Percentiles rank a stretch among this genome's conserved stretches.
Conservation (phyloP, 1,140 invertebrate genomes). For the Potamilus streckersoni region DNA sequence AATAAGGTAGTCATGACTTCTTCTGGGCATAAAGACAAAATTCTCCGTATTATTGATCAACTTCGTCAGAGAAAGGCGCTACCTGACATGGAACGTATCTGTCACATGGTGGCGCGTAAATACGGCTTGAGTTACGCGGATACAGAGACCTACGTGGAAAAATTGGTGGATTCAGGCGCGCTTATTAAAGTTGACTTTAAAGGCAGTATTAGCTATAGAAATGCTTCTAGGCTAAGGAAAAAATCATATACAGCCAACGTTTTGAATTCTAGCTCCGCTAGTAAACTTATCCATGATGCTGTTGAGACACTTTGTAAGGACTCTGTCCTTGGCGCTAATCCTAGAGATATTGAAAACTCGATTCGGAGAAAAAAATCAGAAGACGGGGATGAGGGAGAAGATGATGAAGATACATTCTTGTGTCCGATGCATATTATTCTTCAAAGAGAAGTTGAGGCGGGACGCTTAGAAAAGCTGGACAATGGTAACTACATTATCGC, state of each 20-base stretch:
- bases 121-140: constrained; percentile 79
- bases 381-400: no score
- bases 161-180: constrained; percentile 78
- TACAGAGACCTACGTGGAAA: constrained; percentile 79
- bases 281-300: constrained; percentile 29
- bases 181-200: constrained; percentile 87
- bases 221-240: constrained; percentile 71
- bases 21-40: constrained; percentile 74
- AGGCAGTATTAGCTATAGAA: constrained; percentile 83
- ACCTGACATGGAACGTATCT: constrained; percentile 83
- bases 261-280: constrained; percentile 38
- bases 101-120: constrained; percentile 80
- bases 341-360: no score
- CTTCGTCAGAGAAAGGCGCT: constrained; percentile 82
- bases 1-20: no score
- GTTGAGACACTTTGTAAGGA: constrained; percentile 18
- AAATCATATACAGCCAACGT: constrained; percentile 34
- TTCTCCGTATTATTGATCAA: constrained; percentile 86
- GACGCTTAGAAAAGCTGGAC: constrained; percentile 20
- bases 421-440: constrained; percentile 31
- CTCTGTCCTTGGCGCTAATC: background rate
- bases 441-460: constrained; percentile 38
- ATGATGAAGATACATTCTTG: constrained; percentile 12
- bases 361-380: no score
- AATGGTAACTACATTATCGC: constrained; percentile 24